These are phyloP conservation scores for Graphium colonna DNA, from an alignment of 2,888 invertebrate genomes.

Conservation along the genomic window DNA sequence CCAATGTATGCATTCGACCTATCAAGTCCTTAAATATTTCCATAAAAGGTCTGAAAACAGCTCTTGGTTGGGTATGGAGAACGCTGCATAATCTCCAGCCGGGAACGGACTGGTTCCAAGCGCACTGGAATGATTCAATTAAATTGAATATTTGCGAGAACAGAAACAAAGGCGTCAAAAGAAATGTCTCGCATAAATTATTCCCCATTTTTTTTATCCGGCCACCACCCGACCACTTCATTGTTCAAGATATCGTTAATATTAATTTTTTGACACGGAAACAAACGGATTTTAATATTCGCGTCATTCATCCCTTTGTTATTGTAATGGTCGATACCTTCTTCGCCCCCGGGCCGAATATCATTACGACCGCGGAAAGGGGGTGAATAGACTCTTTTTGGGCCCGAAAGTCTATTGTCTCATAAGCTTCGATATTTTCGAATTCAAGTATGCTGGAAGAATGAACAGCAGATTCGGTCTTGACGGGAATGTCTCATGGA, in stretches of 20 bases:
- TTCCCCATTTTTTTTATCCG: slow-evolving; percentile 55
- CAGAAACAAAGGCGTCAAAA: slow-evolving; percentile 70
- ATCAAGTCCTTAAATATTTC: too few relatives aligned
- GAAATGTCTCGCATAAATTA: slow-evolving; percentile 76
- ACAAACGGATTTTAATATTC: slow-evolving; percentile 73
- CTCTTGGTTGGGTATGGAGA: neutral
- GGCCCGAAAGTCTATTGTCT: neutral
- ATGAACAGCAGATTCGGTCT: too few relatives aligned
- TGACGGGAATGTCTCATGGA: too few relatives aligned
- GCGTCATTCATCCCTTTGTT: slow-evolving; percentile 66
- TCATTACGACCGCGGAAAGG: slow-evolving; percentile 4
- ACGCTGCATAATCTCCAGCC: neutral
- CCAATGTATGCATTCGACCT: too few relatives aligned
- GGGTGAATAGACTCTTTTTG: slow-evolving; percentile 5
- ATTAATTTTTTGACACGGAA: slow-evolving; percentile 78
- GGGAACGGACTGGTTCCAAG: neutral
- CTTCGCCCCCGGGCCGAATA: slow-evolving; percentile 14
- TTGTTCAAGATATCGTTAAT: slow-evolving; percentile 77
- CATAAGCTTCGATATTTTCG: too few relatives aligned
- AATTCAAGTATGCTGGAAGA: too few relatives aligned
- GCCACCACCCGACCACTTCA: slow-evolving; percentile 51
- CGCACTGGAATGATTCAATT: slow-evolving; percentile 43
- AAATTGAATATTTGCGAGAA: slow-evolving; percentile 58
- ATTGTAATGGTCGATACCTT: slow-evolving; percentile 60
- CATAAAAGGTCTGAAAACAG: too few relatives aligned